Evolutionary conservation across 2,888 invertebrate genomes (phyloP), one percentile per base, ranked within the genome.

Genomic region (Carterocephalus palaemon): DNA sequence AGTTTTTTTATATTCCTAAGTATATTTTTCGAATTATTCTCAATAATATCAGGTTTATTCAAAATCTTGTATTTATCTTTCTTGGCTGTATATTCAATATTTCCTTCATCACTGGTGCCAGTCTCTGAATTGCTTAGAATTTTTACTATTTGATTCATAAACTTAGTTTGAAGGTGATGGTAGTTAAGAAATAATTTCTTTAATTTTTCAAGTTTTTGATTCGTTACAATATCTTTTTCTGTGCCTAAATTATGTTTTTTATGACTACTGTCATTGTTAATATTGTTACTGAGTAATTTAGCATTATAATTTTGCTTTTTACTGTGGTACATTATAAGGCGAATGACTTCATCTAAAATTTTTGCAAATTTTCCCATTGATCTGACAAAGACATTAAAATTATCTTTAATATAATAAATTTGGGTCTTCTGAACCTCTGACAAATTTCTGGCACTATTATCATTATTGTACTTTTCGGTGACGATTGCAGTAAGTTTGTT

Each of bases 1-100:
- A 82, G 52, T 39, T 71, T 77, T 49, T 66, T 74, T 8, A 84
- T 66, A 56, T 77, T 76, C 36, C 66, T 56, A 53, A 77, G 65
- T 28, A 82, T 75, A 52, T 69, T 76, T 13, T 59, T 70, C 34
- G 77, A 65, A 50, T 70, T 69, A 24, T 47, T 60, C n/a, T 77
- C 67, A 33, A 72, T 58, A 2, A 51, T 49, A 43, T 57, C 26
- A 36, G 54, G 54, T 41, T 54, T 58, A 49, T 52, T 45, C 8
- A 31, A 4, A n/a, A 31, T 4, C 49, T 7, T 16, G 23, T 47
- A 39, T 47, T 13, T 38, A 52, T 47, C 34, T 33, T 37, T 51
- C 5, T 36, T 43, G 29, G 51, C 49, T 8, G 24, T 34, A 5
- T 17, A 4, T 24, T 48, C 16, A n/a, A 17, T 16, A 7, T 9